Evolutionary conservation across 2,113 vertebrate species (phyloP), one percentile per base, ranked within the genome.

Genomic region (Zapornia atra): DNA sequence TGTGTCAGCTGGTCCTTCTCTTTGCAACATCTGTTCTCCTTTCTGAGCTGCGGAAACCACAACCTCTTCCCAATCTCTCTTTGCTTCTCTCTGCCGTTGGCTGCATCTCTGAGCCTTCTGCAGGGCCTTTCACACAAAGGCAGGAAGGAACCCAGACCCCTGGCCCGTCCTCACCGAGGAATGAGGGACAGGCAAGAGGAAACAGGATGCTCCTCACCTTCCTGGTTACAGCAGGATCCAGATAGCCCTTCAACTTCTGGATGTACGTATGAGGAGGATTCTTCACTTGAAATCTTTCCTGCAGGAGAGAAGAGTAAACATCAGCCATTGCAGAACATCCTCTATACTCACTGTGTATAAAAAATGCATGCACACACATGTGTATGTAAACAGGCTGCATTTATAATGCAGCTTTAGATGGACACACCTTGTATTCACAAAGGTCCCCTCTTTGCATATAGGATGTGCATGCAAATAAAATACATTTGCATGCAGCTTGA

Each of bases 241-340:
- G 98, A 97, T 99, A 99, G 92, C 99, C 98, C 97, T 99, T 98
- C 95, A 99, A 82, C 97, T 99, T 99, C 94, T 99, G 99, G 96
- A 99, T 99, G 88, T 99, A 99, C 0, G 99, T 99, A 85, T 99
- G 99, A 7, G 99, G 99, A 63, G 99, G 99, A 92, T 99, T 99
- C 98, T 99, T 99, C 97, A 99, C 99, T 96, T 99, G 99, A 97
- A 99, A 99, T 24, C 99, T 98, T 94, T 99, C 99, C 99, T 99
- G 98, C 53, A 93, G 80, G 96, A 92, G 7, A 85, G 18, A 42
- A 93, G 75, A 95, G 40, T 4, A 76, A 95, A 80, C 51, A 72
- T 94, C 85, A 94, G 77, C 33, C 38, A 44, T 53, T 65, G 20
- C 22, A 17, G 5, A 71, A 90, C 34, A n/a, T 11, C 29, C 11